These are phyloP conservation scores for Aphelenchoides avenae DNA, from an alignment of 1,140 invertebrate species.

Conservation along the genomic window DNA sequence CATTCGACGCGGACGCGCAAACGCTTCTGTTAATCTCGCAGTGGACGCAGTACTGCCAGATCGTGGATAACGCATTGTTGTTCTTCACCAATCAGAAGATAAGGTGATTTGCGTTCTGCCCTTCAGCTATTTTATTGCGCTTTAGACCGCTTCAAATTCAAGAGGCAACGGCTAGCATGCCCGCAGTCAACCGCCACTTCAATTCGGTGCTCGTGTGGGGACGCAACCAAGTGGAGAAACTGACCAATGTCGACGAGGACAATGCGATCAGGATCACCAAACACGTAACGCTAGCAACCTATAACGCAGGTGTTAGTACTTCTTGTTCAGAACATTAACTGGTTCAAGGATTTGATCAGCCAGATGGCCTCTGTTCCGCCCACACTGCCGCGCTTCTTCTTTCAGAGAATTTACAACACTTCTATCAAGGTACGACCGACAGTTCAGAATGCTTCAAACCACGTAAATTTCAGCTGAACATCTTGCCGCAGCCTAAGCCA, in stretches of 20 bases:
- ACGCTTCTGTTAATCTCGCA: conserved; percentile 15
- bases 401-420: conserved; percentile 13
- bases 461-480: conserved; percentile 10
- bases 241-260: not conserved
- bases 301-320: too few species aligned
- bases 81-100: too few species aligned
- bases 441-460: not conserved
- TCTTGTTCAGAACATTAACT: too few species aligned
- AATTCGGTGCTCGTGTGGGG: not conserved
- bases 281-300: too few species aligned
- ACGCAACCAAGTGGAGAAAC: not conserved
- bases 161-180: not conserved
- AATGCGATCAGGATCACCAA: too few species aligned
- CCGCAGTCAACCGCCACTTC: not conserved
- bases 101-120: not conserved
- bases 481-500: conserved; percentile 14
- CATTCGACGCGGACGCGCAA: conserved; percentile 25
- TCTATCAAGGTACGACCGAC: conserved; percentile 3
- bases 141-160: too few species aligned
- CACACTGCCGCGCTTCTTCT: conserved; percentile 16
- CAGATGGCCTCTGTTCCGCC: conserved; percentile 5
- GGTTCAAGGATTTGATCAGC: conserved; percentile 10
- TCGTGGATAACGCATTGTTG: not conserved
- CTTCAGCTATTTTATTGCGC: conserved; percentile 12
- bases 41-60: conserved; percentile 13